Evolutionary conservation across 1,140 invertebrate species (phyloP), one percentile per base, ranked within the genome.

Genomic region (Parasteatoda tepidariorum): DNA sequence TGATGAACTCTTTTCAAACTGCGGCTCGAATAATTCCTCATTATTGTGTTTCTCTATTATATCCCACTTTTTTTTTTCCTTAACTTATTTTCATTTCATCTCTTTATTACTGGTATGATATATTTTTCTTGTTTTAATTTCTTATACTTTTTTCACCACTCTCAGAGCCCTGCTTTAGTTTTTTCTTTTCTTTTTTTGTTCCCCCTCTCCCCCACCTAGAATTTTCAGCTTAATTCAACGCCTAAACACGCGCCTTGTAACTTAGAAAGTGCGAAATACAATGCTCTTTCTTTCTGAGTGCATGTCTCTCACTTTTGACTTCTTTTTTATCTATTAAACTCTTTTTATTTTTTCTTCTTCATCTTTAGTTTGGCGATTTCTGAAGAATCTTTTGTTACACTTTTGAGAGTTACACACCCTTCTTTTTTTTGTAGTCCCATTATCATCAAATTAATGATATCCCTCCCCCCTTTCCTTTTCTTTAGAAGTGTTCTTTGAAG

Each of bases 401-500:
- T 18, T 22, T 41, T 38, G 13, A 38, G 31, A 38, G n/a, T 41
- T 2, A 31, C 41, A 67, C 64, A 64, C 61, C 61, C 61, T 26
- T 59, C n/a, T 59, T 26, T 59, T 59, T 22, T 7, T 7, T 59
- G 15, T 22, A 15, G 7, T 15, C 57, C 57, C 57, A 67, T 67
- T 67, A 41, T 67, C 31, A 67, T 67, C 31, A 67, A 67, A 67
- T 67, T 67, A 67, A 67, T 67, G 64, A 67, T 67, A 67, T n/a
- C n/a, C n/a, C n/a, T n/a, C n/a, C n/a, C n/a, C n/a, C n/a, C n/a
- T n/a, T n/a, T 34, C 64, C 33, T 67, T 26, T 26, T 67, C 31
- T 34, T 4, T 67, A 6, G 31, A 30, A 15, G 64, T 24, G 31
- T 26, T 22, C 9, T 9, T 9, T 2, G 24, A n/a, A 67, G 31